Conservation (phyloP, 2,888 invertebrate species). For the Augiades crinisus region DNA sequence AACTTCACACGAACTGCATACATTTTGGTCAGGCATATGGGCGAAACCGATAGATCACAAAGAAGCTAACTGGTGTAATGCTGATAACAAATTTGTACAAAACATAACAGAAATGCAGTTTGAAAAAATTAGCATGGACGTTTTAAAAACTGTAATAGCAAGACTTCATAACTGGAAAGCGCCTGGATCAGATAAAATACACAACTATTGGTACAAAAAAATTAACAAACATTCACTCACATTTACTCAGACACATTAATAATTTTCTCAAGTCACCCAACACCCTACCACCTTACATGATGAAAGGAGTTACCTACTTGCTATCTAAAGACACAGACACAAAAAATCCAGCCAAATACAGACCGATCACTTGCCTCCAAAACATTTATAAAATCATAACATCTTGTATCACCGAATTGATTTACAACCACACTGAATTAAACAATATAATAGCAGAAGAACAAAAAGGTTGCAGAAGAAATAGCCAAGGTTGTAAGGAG, state of each 20-base stretch:
- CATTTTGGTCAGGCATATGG: conserved; percentile 25
- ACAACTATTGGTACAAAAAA: conserved; percentile 33
- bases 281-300: not conserved
- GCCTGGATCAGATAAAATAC: conserved; percentile 30
- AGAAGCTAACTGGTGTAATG: conserved; percentile 16
- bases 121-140: conserved; percentile 20
- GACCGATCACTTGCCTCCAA: too few species aligned
- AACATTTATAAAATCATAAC: conserved; percentile 18
- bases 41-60: conserved; percentile 25
- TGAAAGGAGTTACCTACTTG: not conserved
- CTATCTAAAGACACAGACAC: conserved; percentile 8
- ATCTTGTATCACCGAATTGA: conserved; percentile 1
- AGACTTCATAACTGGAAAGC: conserved; percentile 31
- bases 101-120: conserved; percentile 13
- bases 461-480: too few species aligned
- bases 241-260: not conserved
- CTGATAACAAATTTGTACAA: not conserved
- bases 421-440: not conserved
- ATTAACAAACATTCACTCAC: conserved; percentile 24
- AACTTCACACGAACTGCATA: conserved; percentile 9
- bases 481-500: too few species aligned
- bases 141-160: conserved; percentile 17
- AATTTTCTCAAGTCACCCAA: not conserved
- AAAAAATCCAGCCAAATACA: conserved; percentile 17
- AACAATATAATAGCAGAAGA: not conserved